Percentiles rank a stretch among this genome's conserved stretches.
phyloP scores from a whole-genome alignment of 2,888 invertebrate species.

The Dryocosmus kuriphilus region DNA sequence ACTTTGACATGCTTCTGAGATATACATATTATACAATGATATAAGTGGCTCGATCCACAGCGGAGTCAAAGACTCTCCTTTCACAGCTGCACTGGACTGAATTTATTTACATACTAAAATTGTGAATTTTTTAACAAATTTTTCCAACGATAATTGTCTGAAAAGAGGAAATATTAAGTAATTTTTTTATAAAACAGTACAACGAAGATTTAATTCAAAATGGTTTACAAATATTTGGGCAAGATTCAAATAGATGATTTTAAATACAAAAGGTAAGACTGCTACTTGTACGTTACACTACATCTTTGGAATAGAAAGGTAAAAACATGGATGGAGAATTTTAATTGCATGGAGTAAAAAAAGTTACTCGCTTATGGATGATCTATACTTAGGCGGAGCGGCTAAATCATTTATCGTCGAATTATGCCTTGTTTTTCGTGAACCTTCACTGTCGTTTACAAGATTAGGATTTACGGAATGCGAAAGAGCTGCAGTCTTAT shows the following conservation, averaged over 20 bases:
- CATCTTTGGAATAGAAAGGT: background rate
- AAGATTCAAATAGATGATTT: background rate
- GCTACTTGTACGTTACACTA: background rate
- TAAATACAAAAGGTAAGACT: background rate
- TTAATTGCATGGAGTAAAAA: conserved; percentile 46
- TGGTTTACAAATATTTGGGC: background rate
- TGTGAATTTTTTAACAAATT: background rate
- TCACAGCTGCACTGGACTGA: too few species aligned
- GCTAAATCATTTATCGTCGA: conserved; percentile 83
- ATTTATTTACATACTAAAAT: too few species aligned
- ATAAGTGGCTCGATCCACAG: too few species aligned
- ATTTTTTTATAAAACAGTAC: background rate
- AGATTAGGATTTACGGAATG: conserved; percentile 86
- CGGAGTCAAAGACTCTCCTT: too few species aligned
- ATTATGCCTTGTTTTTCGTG: conserved; percentile 90
- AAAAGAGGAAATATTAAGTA: background rate
- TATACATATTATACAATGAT: too few species aligned
- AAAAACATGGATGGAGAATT: background rate
- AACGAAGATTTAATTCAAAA: background rate
- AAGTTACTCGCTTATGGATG: conserved; percentile 81
- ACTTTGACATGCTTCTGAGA: too few species aligned
- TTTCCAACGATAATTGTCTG: background rate
- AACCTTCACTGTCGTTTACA: conserved; percentile 85
- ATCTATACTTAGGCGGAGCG: conserved; percentile 79
- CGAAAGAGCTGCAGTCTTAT: conserved; percentile 93